Base-by-base conservation (phyloP, 2,113 vertebrate species). In the Lamprotornis superbus region DNA sequence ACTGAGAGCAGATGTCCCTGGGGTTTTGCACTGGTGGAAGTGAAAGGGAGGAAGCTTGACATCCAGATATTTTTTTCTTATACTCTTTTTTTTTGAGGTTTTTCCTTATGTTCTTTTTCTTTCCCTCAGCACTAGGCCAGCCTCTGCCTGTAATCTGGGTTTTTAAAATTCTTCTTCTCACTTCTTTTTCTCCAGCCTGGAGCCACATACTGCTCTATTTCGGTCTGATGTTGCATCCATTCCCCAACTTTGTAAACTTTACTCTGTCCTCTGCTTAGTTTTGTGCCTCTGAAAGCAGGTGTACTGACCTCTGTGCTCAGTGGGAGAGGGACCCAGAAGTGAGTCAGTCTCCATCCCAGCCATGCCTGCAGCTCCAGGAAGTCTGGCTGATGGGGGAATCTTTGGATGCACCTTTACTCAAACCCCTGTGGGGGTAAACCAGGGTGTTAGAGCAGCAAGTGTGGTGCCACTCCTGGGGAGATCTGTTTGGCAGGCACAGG, bases 171-270 rank as follows among this genome's bases (percentile, higher is more conserved):
- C 9, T 33, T 79, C 37, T 69, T 77, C 30, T 87, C 64, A 25
- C 40, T 57, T 79, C 4, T 61, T 89, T 81, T 87, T 74, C 80
- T 90, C 10, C 55, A 82, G 11, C 18, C 25, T 55, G 25, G 55
- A 67, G 33, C 28, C 24, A 25, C 7, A 3, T 30, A 24, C 10
- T 65, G 9, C 19, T 84, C 33, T 89, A 0, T 75, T 73, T 76
- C 0, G 0, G 12, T 37, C 42, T 50, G 17, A 21, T 39, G 7
- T 21, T 77, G 21, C 20, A 37, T 49, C 35, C 3, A 0, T 55
- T 56, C 25, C 33, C 5, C 19, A 8, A 0, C 19, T 40, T 8
- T 16, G 19, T 39, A 22, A 63, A 39, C 25, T 37, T 93, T 21
- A 12, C 27, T 40, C 33, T 39, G 10, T 25, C 7, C 8, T 10